Evolutionary conservation across 2,113 vertebrate species (phyloP), one percentile per base, ranked within the genome.

Genomic region (Panthera tigris): DNA sequence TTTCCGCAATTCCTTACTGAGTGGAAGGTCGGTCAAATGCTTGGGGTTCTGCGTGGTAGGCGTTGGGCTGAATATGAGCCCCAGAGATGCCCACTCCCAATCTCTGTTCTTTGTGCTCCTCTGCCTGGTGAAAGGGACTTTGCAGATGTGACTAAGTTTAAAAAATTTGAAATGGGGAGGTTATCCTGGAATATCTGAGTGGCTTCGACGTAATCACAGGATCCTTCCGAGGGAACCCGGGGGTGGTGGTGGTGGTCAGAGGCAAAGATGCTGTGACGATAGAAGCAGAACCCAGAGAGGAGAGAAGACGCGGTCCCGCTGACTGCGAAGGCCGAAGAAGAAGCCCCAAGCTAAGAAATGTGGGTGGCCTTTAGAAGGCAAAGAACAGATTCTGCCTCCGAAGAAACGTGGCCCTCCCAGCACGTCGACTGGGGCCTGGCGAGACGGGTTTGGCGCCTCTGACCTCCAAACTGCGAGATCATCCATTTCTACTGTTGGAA

Each of bases 201-300:
- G 36, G 21, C 2, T 45, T 33, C 3, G 1, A 0, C 36, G 36
- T 48, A 29, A 78, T 45, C 27, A 19, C 2, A 78, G 16, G 23
- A 4, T 13, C 50, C 23, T 19, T n/a, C 1, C 7, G 45, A 71
- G 41, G 4, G 4, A 39, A 3, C 9, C 18, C 2, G 7, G 39
- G 12, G 3, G 13, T 21, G 29, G 71, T 23, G 57, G 48, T 1
- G 29, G 76, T 1, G 18, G 12, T 39, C 68, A 19, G 31, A 33
- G 13, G 25, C 57, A 71, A 11, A 48, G 41, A 69, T 36, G 16
- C 19, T 4, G n/a, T 39, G 88, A 7, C 4, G 7, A 29, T 2
- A 27, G 36, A 36, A 71, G 41, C 41, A 57, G 23, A 33, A 15
- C 19, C 63, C 29, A 16, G 50, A n/a, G 36, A 84, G 69, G 15